Percentiles rank a stretch among this genome's conserved stretches.
Conservation (phyloP, 1,140 invertebrate genomes). For the Drosophila kurseongensis region DNA sequence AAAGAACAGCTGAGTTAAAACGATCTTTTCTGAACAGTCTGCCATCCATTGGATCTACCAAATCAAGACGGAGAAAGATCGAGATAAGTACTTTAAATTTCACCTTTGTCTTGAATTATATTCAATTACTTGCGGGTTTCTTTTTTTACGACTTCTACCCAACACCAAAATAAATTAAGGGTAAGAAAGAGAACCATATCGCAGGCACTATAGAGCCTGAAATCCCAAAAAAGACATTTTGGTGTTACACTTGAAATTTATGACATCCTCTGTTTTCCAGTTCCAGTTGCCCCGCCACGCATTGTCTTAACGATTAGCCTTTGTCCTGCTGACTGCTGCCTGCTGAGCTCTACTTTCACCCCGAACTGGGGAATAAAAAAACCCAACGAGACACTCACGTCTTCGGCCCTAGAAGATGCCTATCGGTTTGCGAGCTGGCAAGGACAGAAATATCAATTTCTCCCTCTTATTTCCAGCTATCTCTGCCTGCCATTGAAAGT, state of each 20-base stretch:
- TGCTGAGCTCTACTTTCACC: conserved; percentile 68
- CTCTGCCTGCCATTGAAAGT: conserved; percentile 66
- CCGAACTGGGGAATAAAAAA: conserved; percentile 8
- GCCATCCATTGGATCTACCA: conserved; percentile 5
- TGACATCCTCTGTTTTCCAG: conserved; percentile 68
- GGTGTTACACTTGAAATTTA: conserved; percentile 82
- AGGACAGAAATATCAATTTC: conserved; percentile 61
- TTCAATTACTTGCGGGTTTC: conserved; percentile 75
- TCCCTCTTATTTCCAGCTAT: conserved; percentile 18
- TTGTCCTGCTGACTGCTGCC: conserved; percentile 51
- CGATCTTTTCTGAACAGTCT: conserved; percentile 22
- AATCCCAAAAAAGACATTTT: conserved; percentile 52
- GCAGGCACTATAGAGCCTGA: conserved; percentile 32
- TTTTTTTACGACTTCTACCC: conserved; percentile 61
- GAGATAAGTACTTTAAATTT: conserved; percentile 50
- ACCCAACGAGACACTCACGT: conserved; percentile 38
- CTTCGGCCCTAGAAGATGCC: conserved; percentile 30
- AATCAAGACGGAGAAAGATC: conserved; percentile 12
- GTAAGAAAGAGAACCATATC: conserved; percentile 37
- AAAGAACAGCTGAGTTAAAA: conserved; percentile 8
- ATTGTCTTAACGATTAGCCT: conserved; percentile 74
- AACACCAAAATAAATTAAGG: conserved; percentile 47
- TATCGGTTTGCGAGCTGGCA: conserved; percentile 38
- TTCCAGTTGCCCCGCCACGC: conserved; percentile 30
- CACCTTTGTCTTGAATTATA: conserved; percentile 64